Conservation (phyloP, 2,888 invertebrate genomes). For the Poecilus cupreus region DNA sequence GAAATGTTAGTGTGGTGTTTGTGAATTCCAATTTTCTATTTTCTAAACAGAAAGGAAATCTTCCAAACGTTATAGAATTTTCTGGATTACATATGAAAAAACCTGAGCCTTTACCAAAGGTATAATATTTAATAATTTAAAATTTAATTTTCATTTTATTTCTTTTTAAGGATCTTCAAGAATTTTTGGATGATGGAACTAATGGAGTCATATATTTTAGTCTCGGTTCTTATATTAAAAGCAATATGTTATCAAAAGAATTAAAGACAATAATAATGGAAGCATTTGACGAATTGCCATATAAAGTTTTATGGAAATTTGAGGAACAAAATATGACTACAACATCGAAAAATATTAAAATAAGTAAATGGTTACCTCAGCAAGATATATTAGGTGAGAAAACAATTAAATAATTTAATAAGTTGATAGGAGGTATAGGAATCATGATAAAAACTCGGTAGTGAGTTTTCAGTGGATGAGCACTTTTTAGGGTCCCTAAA, state of each 20-base stretch:
- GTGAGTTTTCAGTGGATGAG: no score
- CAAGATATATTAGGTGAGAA: constrained; percentile 71
- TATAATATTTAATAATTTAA: constrained; percentile 61
- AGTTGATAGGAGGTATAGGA: no score
- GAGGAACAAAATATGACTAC: constrained; percentile 69
- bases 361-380: constrained; percentile 73
- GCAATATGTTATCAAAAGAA: constrained; percentile 68
- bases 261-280: constrained; percentile 67
- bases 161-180: constrained; percentile 68
- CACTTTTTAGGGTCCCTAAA: no score
- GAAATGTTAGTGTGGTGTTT: constrained; percentile 68
- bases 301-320: constrained; percentile 72
- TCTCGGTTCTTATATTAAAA: constrained; percentile 71
- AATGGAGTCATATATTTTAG: constrained; percentile 71
- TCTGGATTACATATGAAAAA: constrained; percentile 66
- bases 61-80: constrained; percentile 67
- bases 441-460: no score
- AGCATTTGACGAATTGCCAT: constrained; percentile 70
- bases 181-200: constrained; percentile 68
- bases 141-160: background rate
- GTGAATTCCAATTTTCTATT: constrained; percentile 68
- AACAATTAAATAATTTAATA: background rate
- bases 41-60: constrained; percentile 66
- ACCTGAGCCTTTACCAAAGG: constrained; percentile 66
- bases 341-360: constrained; percentile 70